A percentile compares a stretch with the other conserved stretches of the same genome.
These are phyloP conservation scores for Drosophila anomelani DNA, from an alignment of 2,888 invertebrate genomes.

Conservation along the genomic window DNA sequence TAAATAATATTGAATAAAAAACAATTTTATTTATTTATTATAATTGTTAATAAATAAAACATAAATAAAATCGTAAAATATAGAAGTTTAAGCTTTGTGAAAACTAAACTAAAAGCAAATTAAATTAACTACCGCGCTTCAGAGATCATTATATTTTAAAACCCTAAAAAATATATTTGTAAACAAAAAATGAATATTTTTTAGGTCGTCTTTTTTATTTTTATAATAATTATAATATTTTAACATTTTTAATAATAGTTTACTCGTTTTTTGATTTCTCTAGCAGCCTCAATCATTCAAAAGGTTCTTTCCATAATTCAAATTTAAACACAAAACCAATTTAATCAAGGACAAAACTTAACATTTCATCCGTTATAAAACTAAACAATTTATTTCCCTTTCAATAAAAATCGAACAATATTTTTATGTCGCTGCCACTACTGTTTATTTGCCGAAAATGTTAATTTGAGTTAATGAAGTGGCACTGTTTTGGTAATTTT, in stretches of 20 bases:
- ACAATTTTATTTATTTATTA: too few species aligned
- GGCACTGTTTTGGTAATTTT: conserved; percentile 20
- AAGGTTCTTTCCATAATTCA: not conserved
- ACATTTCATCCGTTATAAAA: not conserved
- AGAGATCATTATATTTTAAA: too few species aligned
- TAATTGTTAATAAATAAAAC: too few species aligned
- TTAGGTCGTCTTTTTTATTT: too few species aligned
- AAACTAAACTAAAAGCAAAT: not conserved
- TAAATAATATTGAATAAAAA: too few species aligned
- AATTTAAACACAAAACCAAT: not conserved
- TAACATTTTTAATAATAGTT: too few species aligned
- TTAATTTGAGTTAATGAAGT: conserved; percentile 8
- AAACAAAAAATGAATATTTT: too few species aligned
- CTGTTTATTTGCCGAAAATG: conserved; percentile 6
- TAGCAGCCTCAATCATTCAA: too few species aligned
- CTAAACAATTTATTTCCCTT: not conserved
- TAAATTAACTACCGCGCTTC: too few species aligned
- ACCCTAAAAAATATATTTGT: too few species aligned
- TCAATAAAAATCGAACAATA: conserved; percentile 1
- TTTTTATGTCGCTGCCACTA: not conserved
- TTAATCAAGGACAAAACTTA: not conserved
- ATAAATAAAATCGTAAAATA: not conserved
- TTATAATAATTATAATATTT: too few species aligned
- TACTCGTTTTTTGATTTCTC: too few species aligned
- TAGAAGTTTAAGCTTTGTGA: not conserved